These are phyloP conservation scores for Drosophila fulvimacula DNA, from an alignment of 2,888 invertebrate genomes.

Conservation along the genomic window DNA sequence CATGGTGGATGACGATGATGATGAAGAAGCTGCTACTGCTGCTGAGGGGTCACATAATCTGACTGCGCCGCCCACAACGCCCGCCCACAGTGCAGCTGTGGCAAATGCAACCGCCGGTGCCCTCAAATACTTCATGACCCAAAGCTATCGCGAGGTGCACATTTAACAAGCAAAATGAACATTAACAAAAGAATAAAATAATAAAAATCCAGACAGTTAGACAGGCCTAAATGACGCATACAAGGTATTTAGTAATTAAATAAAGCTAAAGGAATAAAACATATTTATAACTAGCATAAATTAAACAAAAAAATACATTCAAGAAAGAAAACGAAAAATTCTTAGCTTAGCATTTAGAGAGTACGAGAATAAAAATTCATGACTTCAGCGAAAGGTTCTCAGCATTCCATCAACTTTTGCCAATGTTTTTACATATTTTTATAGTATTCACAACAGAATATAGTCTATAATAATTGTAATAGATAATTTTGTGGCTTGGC, in stretches of 20 bases:
- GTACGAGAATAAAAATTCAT: conserved; percentile 3
- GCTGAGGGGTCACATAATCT: conserved; percentile 25
- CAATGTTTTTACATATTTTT: conserved; percentile 33
- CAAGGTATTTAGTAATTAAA: conserved; percentile 69
- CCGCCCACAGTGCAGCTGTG: conserved; percentile 64
- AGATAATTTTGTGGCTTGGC: conserved; percentile 27
- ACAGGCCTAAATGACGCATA: conserved; percentile 70
- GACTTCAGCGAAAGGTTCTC: conserved; percentile 32
- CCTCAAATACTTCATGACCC: conserved; percentile 73
- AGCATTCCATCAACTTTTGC: conserved; percentile 25
- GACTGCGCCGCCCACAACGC: conserved; percentile 57
- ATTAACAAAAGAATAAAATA: conserved; percentile 6
- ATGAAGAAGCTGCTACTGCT: conserved; percentile 23
- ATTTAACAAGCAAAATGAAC: conserved; percentile 54
- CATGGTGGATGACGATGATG: conserved; percentile 40
- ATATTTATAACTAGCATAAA: conserved; percentile 46
- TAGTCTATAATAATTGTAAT: conserved; percentile 30
- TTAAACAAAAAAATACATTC: conserved; percentile 11
- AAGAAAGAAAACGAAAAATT: conserved; percentile 4
- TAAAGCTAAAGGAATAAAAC: conserved; percentile 23
- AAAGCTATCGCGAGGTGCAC: conserved; percentile 78
- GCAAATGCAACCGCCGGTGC: conserved; percentile 62
- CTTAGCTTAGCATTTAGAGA: conserved; percentile 27
- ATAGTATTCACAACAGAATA: conserved; percentile 28
- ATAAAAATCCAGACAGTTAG: conserved; percentile 25